Evolutionary conservation across 2,888 invertebrate species (phyloP).

Genomic region (Tricholauxania praeusta): DNA sequence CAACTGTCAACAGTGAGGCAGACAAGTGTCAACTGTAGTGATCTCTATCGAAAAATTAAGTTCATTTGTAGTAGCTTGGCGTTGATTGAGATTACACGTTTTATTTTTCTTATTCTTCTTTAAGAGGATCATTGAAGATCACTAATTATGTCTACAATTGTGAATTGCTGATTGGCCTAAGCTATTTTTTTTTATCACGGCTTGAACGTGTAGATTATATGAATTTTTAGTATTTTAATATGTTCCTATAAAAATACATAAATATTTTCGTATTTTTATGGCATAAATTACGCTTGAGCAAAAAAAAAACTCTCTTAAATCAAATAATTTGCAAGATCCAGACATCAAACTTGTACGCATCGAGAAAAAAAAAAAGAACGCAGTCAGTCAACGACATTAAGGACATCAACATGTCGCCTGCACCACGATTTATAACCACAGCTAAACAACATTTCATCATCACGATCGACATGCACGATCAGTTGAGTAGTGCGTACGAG

Average conservation of each 20-base stretch:
- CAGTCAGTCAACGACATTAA: conserved; percentile 1
- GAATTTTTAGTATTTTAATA: too few relatives aligned
- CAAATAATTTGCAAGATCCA: conserved; percentile 21
- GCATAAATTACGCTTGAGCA: too few relatives aligned
- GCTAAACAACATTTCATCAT: conserved; percentile 57
- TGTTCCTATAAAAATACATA: too few relatives aligned
- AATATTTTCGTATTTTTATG: too few relatives aligned
- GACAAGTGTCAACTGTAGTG: conserved; percentile 48
- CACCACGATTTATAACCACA: conserved; percentile 58
- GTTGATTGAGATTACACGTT: too few relatives aligned
- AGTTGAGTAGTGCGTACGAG: background rate
- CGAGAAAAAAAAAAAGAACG: too few relatives aligned
- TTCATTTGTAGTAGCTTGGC: background rate
- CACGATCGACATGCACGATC: conserved; percentile 21
- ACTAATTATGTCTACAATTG: too few relatives aligned
- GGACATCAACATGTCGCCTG: conserved; percentile 25
- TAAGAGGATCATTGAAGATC: too few relatives aligned
- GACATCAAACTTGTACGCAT: background rate
- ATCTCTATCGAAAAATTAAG: conserved; percentile 52
- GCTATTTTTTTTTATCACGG: too few relatives aligned
- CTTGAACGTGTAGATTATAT: too few relatives aligned
- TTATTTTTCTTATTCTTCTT: too few relatives aligned
- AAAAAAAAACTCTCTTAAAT: conserved; percentile 17
- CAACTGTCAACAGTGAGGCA: conserved; percentile 42
- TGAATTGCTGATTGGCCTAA: too few relatives aligned